Conservation (phyloP, 2,797 vertebrate species). For the Mus minutoides region DNA sequence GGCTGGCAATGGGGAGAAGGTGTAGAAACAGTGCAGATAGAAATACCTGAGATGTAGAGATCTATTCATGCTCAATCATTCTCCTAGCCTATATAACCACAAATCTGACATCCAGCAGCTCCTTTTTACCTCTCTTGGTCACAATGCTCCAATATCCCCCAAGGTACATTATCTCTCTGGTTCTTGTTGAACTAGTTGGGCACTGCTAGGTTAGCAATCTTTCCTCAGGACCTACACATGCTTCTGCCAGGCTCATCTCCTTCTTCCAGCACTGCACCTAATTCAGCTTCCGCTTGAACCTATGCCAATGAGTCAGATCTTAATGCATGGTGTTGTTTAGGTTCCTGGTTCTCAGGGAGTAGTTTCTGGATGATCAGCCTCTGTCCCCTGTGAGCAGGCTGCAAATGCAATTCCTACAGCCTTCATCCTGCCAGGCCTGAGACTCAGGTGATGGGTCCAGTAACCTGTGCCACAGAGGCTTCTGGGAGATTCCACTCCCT, state of each 20-base stretch:
- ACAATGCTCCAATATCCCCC: neutral
- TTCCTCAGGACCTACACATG: neutral
- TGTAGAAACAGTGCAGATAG: neutral
- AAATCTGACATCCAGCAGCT: neutral
- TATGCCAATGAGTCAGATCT: neutral
- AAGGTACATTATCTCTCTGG: neutral
- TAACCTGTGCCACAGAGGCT: neutral
- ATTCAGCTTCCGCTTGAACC: neutral
- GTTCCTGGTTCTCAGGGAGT: neutral
- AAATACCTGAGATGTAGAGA: neutral
- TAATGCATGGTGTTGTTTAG: neutral
- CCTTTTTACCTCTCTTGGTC: neutral
- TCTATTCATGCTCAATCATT: neutral
- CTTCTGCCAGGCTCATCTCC: slow-evolving; percentile 16
- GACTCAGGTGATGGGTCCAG: neutral
- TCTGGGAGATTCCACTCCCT: neutral
- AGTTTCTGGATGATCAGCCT: neutral
- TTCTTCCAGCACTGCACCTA: slow-evolving; percentile 15
- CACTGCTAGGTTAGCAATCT: neutral
- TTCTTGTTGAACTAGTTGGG: neutral
- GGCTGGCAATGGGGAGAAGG: neutral
- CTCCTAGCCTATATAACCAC: neutral
- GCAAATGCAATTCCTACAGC: neutral
- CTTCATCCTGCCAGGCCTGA: neutral
- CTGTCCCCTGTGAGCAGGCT: neutral